A percentile compares a stretch with the other conserved stretches of the same genome.
Conservation (phyloP, 2,113 vertebrate species). For the Paramisgurnus dabryanus region DNA sequence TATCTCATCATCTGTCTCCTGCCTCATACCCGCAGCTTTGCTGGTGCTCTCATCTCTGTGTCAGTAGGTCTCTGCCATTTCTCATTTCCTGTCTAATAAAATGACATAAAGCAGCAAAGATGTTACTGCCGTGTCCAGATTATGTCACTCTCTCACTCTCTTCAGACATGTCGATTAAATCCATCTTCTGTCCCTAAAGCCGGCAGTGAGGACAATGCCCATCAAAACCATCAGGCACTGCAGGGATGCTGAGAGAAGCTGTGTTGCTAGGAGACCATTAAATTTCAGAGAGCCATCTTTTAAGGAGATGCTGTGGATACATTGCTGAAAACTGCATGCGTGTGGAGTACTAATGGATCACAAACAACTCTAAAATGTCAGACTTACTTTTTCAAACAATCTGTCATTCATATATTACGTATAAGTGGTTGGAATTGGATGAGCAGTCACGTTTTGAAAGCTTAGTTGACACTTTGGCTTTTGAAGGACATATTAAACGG, state of each 20-base stretch:
- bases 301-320: not conserved
- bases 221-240: constrained; percentile 12
- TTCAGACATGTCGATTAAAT: constrained; percentile 15
- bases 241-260: constrained; percentile 6
- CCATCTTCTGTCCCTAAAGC: constrained; percentile 12
- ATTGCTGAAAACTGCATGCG: constrained; percentile 14
- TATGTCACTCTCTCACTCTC: not conserved
- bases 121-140: constrained; percentile 11
- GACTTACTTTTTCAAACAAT: not conserved
- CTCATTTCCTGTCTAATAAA: constrained; percentile 29
- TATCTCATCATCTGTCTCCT: not conserved
- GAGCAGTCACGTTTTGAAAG: not conserved
- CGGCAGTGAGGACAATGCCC: constrained; percentile 22
- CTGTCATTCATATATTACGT: not conserved
- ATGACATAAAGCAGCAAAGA: constrained; percentile 2
- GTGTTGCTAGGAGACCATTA: constrained; percentile 31
- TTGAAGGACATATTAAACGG: too few species aligned
- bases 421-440: not conserved
- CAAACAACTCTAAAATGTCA: not conserved
- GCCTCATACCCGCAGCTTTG: not conserved
- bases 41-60: not conserved
- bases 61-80: constrained; percentile 3
- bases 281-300: constrained; percentile 7
- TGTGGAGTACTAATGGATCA: constrained; percentile 4
- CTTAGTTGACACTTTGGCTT: not conserved